Percentiles rank a stretch among this genome's conserved stretches.
phyloP scores from a whole-genome alignment of 2,888 invertebrate species.

The Ganaspis brasiliensis region DNA sequence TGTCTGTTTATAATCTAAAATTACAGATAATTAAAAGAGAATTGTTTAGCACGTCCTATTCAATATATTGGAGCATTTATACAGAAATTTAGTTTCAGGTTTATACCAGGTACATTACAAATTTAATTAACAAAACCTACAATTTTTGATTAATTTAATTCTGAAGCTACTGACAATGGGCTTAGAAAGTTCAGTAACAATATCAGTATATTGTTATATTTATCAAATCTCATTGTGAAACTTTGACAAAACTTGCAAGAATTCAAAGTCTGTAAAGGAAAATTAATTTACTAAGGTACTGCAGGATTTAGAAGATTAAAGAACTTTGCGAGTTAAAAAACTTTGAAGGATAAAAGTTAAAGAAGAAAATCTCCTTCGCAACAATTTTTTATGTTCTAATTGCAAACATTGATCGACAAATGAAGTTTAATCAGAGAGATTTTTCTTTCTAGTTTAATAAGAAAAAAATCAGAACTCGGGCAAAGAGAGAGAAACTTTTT shows the following conservation, averaged over 20 bases:
- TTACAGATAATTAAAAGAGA: too few relatives aligned
- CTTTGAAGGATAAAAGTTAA: neutral
- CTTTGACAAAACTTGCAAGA: too few relatives aligned
- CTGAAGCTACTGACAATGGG: too few relatives aligned
- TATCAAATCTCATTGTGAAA: neutral
- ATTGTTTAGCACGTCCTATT: too few relatives aligned
- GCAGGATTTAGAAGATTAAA: neutral
- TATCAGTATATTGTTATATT: neutral
- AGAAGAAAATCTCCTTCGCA: neutral
- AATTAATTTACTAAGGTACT: constrained; percentile 12
- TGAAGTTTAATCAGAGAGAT: constrained; percentile 13
- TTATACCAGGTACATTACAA: too few relatives aligned
- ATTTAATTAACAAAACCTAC: too few relatives aligned
- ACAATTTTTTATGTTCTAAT: constrained; percentile 14
- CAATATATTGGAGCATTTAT: too few relatives aligned
- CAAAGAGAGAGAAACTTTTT: neutral
- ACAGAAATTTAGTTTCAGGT: too few relatives aligned
- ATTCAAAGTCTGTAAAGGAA: neutral
- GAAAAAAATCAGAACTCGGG: neutral
- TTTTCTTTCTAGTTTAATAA: neutral
- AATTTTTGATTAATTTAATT: too few relatives aligned
- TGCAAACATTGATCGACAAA: constrained; percentile 20
- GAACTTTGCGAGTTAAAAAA: neutral
- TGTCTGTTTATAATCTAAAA: too few relatives aligned
- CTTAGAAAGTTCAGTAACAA: too few relatives aligned